Base-by-base conservation (phyloP, 2,113 vertebrate genomes). In the Natator depressus region DNA sequence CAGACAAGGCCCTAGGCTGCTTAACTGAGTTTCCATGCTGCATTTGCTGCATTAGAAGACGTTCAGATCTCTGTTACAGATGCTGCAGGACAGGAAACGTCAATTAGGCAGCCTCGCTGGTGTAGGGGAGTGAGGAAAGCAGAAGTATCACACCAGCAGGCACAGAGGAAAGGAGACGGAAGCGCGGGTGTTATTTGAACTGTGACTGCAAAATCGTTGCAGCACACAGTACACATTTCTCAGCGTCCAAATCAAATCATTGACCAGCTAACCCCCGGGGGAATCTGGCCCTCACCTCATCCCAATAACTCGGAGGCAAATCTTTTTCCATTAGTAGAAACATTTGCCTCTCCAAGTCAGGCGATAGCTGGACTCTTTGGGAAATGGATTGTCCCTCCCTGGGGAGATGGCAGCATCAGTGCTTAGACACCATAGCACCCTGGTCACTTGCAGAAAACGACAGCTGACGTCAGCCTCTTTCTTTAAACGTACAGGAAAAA, bases 51-150 rank as follows among this genome's bases (percentile, higher is more conserved):
- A 0, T 14, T 38, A 69, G 59, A 57, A 65, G 65, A 57, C 46
- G 76, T 2, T 1, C 0, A 29, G 1, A 0, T 83, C 31, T 75
- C 51, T 51, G 86, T 20, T 6, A n/a, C 65, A 35, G 53, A 8
- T 3, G 0, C 42, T 54, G 75, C 20, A 80, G 59, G 25, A 54
- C 1, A 2, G 47, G 59, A 75, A 42, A 42, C 1, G 7, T 75
- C 0, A 0, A 5, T n/a, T 86, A 51, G 5, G 19, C 57, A 57
- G 5, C 1, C 0, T 31, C 4, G 35, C 31, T 49, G 38, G 59
- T 47, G 27, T 14, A 29, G 38, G 42, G 13, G 25, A 78, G 16
- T 57, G 25, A 59, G 38, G 38, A 59, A 83, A 29, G 38, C 16
- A 38, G 14, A 38, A 59, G 24, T 16, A 25, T 46, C 16, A 20